phyloP scores from a whole-genome alignment of 2,113 vertebrate genomes.

The Phalacrocorax carbo region DNA sequence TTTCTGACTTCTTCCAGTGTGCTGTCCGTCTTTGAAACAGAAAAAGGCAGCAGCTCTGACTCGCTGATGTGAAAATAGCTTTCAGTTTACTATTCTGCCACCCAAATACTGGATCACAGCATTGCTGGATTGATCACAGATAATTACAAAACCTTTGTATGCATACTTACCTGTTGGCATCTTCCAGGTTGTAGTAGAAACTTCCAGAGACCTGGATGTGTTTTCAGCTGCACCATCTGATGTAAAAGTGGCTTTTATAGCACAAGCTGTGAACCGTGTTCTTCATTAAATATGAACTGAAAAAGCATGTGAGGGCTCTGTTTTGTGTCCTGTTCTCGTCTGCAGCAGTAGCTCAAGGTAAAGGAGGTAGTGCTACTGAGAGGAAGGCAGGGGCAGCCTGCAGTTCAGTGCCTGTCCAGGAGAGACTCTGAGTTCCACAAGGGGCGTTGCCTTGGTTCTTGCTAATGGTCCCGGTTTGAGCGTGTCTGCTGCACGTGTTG shows the following conservation, averaged over 20 bases:
- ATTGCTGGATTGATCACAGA: not conserved
- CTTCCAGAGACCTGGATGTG: not conserved
- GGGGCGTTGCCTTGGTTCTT: not conserved
- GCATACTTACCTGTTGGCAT: not conserved
- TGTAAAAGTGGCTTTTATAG: not conserved
- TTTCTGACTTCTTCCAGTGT: not conserved
- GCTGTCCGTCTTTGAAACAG: not conserved
- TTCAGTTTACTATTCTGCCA: not conserved
- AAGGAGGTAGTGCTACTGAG: not conserved
- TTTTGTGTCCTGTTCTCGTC: not conserved
- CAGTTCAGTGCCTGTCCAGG: fast-evolving
- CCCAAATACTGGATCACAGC: not conserved
- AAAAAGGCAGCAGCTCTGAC: not conserved
- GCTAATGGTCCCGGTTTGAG: not conserved
- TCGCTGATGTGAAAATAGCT: not conserved
- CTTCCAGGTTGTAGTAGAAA: not conserved
- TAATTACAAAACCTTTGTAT: not conserved
- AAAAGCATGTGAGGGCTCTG: not conserved
- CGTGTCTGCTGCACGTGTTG: fast-evolving
- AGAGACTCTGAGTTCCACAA: not conserved
- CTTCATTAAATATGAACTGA: not conserved
- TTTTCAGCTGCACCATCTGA: not conserved
- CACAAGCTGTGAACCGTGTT: not conserved
- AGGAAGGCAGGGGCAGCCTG: not conserved
- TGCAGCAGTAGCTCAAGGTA: not conserved